phyloP scores from a whole-genome alignment of 2,113 vertebrate genomes.

The Corydoras maculifer region DNA sequence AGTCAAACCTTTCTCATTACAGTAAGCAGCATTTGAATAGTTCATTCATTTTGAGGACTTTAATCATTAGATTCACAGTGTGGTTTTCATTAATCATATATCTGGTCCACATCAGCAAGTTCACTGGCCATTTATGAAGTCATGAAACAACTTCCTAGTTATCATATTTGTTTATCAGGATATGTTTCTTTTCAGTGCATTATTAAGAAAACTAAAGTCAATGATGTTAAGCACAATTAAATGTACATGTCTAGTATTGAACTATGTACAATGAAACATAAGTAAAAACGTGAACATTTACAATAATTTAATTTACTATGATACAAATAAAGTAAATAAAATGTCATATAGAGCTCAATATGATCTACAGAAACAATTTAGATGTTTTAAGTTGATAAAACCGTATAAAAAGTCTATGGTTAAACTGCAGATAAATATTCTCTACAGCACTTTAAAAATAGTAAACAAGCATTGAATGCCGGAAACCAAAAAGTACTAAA shows the following conservation, averaged over 20 bases:
- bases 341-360: too few relatives aligned
- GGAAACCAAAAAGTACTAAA: not conserved
- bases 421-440: not conserved
- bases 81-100: constrained; percentile 9
- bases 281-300: too few relatives aligned
- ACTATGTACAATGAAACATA: not conserved
- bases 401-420: not conserved
- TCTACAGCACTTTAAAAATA: not conserved
- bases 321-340: too few relatives aligned
- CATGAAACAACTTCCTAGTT: not conserved
- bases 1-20: not conserved
- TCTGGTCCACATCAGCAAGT: constrained; percentile 21
- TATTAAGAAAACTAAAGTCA: not conserved
- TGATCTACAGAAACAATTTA: too few relatives aligned
- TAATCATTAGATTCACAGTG: constrained; percentile 16
- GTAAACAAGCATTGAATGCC: constrained; percentile 1
- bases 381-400: too few relatives aligned
- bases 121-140: constrained; percentile 1
- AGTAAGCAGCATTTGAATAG: not conserved
- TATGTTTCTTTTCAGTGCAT: not conserved
- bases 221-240: not conserved
- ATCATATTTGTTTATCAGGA: too few relatives aligned
- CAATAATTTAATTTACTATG: too few relatives aligned
- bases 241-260: not conserved
- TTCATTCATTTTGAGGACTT: not conserved